phyloP scores from a whole-genome alignment of 2,888 invertebrate species.

The Callosobruchus maculatus region DNA sequence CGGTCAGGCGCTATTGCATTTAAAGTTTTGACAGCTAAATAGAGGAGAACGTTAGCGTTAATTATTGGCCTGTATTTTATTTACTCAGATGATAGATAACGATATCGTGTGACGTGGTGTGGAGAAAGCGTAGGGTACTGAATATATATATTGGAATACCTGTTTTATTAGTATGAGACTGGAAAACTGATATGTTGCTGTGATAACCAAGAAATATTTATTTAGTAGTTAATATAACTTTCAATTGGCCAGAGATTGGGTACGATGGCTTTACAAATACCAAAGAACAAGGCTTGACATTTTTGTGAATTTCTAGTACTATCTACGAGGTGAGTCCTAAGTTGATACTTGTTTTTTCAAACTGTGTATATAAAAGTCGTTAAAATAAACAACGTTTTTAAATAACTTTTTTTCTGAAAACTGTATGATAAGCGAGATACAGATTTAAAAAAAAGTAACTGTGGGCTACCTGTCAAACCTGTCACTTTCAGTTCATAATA shows the following conservation, averaged over 20 bases:
- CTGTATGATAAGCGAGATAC: too few relatives aligned
- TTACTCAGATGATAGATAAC: neutral
- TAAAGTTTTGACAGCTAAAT: neutral
- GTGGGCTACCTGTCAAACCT: too few relatives aligned
- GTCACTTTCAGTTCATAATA: too few relatives aligned
- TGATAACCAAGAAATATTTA: neutral
- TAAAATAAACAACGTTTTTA: too few relatives aligned
- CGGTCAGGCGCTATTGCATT: neutral
- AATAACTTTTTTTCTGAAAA: too few relatives aligned
- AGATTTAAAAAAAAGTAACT: too few relatives aligned
- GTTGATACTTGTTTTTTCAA: too few relatives aligned
- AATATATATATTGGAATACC: neutral
- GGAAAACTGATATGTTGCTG: neutral
- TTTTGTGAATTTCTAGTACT: too few relatives aligned
- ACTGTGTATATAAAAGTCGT: too few relatives aligned
- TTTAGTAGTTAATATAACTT: neutral
- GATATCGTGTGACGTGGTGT: neutral
- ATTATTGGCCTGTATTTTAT: neutral
- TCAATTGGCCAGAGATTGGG: neutral
- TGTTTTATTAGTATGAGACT: neutral
- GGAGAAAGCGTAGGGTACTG: neutral
- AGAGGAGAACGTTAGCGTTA: neutral
- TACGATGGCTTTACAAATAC: too few relatives aligned
- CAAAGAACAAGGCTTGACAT: too few relatives aligned
- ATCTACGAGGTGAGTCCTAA: too few relatives aligned